Evolutionary conservation across 2,797 vertebrate genomes (phyloP).

Genomic region (Artibeus jamaicensis): DNA sequence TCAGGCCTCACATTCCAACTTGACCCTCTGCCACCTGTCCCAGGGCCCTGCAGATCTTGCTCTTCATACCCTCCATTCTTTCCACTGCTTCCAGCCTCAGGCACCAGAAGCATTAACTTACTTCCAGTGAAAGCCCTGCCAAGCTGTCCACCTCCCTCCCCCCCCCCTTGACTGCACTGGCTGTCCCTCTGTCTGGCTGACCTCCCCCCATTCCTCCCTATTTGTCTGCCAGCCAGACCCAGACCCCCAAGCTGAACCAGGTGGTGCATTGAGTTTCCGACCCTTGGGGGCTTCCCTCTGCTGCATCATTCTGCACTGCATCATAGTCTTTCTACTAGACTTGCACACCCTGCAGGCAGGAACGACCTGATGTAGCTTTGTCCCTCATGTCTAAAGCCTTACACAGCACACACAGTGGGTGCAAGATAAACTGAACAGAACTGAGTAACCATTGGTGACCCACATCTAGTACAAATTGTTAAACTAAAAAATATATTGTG

Average conservation of each 20-base stretch:
- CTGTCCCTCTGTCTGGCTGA: neutral
- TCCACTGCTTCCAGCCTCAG: neutral
- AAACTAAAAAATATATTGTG: neutral
- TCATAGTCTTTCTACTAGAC: neutral
- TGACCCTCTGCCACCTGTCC: fast-evolving
- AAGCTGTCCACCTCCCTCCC: neutral
- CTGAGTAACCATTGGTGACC: neutral
- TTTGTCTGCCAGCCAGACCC: neutral
- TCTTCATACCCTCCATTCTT: fast-evolving
- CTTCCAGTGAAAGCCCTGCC: neutral
- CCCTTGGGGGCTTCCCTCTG: neutral
- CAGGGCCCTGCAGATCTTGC: neutral
- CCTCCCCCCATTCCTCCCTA: fast-evolving
- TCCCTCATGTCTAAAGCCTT: neutral
- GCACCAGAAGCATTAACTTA: neutral
- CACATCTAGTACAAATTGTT: neutral
- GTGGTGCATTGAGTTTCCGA: too few species aligned
- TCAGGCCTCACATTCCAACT: too few species aligned
- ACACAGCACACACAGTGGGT: fast-evolving
- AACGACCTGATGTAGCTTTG: neutral
- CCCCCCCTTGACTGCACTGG: fast-evolving
- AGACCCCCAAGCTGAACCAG: neutral
- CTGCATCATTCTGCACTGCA: neutral
- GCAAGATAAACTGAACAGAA: neutral
- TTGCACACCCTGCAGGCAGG: neutral